Conservation (phyloP, 1,140 invertebrate species). For the Ylistrum balloti region DNA sequence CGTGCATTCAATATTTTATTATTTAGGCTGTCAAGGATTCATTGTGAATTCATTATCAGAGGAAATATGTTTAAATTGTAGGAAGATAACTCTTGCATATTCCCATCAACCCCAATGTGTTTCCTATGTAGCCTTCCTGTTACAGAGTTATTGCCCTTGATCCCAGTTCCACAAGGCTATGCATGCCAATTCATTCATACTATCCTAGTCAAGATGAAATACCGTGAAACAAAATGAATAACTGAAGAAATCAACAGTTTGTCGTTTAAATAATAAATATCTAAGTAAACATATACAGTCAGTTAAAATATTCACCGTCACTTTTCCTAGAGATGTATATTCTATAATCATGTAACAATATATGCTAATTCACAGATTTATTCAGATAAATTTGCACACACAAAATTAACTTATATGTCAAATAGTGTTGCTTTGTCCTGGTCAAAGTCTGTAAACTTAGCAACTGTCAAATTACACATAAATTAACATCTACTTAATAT, state of each 20-base stretch:
- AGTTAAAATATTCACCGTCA: too few relatives aligned
- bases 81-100: neutral
- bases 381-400: neutral
- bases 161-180: neutral
- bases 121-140: neutral
- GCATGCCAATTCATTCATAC: too few relatives aligned
- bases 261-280: neutral
- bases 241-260: neutral
- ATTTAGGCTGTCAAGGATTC: neutral
- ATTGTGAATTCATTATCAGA: too few relatives aligned
- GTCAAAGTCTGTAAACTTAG: neutral
- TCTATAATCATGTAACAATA: neutral
- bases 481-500: slow-evolving; percentile 2
- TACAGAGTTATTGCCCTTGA: neutral
- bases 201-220: neutral
- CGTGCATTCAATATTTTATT: too few relatives aligned
- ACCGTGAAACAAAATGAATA: neutral
- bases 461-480: neutral
- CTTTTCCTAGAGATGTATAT: too few relatives aligned
- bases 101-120: neutral
- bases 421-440: neutral
- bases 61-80: neutral
- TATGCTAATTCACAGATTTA: slow-evolving; percentile 25
- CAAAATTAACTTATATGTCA: neutral
- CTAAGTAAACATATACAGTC: too few relatives aligned